phyloP scores from a whole-genome alignment of 1,140 invertebrate genomes.

The Agrypnia vestita region DNA sequence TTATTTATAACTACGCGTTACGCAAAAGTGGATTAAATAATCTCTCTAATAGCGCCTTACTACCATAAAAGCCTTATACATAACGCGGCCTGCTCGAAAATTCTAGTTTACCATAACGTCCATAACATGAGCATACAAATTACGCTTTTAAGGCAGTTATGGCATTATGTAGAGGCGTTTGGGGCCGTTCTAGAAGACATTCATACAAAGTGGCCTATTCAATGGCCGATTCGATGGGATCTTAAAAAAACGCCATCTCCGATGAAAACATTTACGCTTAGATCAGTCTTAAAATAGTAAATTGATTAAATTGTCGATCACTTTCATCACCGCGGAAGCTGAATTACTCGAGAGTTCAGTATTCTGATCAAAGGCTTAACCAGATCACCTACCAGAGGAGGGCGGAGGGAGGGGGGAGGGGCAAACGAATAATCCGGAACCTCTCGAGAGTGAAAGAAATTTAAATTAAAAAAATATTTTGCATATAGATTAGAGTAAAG shows the following conservation, averaged over 20 bases:
- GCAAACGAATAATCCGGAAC: too few species aligned
- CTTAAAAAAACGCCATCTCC: slow-evolving; percentile 23
- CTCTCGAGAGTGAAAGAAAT: too few species aligned
- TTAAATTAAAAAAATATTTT: too few species aligned
- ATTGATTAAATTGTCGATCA: slow-evolving; percentile 28
- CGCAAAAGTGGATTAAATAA: neutral
- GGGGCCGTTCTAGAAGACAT: slow-evolving; percentile 3
- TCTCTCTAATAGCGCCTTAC: neutral
- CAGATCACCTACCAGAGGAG: too few species aligned
- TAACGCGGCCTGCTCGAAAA: slow-evolving; percentile 12
- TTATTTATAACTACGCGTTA: too few species aligned
- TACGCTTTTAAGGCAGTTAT: slow-evolving; percentile 12
- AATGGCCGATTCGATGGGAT: slow-evolving; percentile 16
- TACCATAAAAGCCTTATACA: slow-evolving; percentile 3
- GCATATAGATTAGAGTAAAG: too few species aligned
- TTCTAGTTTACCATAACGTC: slow-evolving; percentile 1
- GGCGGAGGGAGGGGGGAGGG: too few species aligned
- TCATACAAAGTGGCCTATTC: slow-evolving; percentile 11
- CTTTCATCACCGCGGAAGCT: neutral
- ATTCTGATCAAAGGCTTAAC: too few species aligned
- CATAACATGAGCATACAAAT: slow-evolving; percentile 17
- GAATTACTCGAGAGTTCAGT: too few species aligned
- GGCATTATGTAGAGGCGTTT: neutral
- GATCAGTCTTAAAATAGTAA: slow-evolving; percentile 32
- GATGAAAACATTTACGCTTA: slow-evolving; percentile 31